Base-by-base conservation (phyloP, 2,113 vertebrate genomes). In the Mastomys natalensis region DNA sequence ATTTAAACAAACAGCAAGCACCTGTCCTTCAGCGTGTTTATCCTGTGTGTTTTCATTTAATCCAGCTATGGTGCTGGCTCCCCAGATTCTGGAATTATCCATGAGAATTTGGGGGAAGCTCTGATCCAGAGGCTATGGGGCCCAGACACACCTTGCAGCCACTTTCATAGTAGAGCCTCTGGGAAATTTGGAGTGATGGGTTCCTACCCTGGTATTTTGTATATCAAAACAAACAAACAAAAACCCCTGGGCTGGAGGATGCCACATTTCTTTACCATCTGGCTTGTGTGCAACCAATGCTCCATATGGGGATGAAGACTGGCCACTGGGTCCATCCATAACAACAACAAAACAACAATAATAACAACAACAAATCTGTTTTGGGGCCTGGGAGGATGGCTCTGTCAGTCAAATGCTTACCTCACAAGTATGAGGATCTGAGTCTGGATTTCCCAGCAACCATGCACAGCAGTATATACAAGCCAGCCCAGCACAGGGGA, bases 41-140 rank as follows among this genome's bases (percentile, higher is more conserved):
- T 53, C 60, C 55, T 1, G 21, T 17, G 31, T 68, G n/a, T 72
- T 37, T 0, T 9, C 68, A 1, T 29, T 90, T 0, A 40, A 1
- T 13, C 74, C 9, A 19, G 1, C 0, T 7, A 0, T 0, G 16
- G 24, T 3, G n/a, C 24, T 1, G 70, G 10, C 29, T 77, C 5
- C 72, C 3, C 1, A 0, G 22, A 31, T 89, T 85, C 80, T 1
- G 40, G 7, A 66, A 60, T 34, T 84, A 22, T 51, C 58, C 0
- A 0, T 8, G n/a, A 34, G 24, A 60, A 19, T n/a, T 76, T 53
- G 19, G 29, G 82, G 92, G 4, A 51, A 48, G 40, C 31, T 64
- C 51, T 11, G 8, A 72, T 2, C 43, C 26, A 2, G 34, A 3
- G n/a, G n/a, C 17, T 43, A 3, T 45, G 15, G 48, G 1, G 9